Evolutionary conservation across 1,140 invertebrate species (phyloP), one percentile per base, ranked within the genome.

Genomic region (Scylla paramamosain): DNA sequence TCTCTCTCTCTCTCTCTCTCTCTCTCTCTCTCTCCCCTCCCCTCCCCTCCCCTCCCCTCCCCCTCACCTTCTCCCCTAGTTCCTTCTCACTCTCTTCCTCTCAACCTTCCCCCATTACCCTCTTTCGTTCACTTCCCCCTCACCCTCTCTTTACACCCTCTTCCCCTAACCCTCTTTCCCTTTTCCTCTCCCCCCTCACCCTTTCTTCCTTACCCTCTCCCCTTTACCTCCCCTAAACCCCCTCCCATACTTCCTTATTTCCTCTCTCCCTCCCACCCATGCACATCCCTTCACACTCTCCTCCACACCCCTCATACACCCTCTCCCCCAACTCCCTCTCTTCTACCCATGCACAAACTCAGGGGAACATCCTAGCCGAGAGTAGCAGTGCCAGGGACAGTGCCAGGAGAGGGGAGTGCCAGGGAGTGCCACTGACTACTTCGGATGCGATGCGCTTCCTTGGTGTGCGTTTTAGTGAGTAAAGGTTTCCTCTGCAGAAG

Each of bases 391-490:
- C 16, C n/a, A 32, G 86, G 25, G 25, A 88, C 7, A 88, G 86
- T 29, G 86, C 28, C n/a, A 32, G 32, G 86, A 45, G 4, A 10
- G 31, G 25, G 28, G 25, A 88, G 86, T n/a, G 52, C 52, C 7
- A 12, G 45, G 45, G 86, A 3, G 25, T 12, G 31, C 29, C 7
- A 12, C 0, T 2, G n/a, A 88, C 45, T 88, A n/a, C 86, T 39
- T 28, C 16, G 10, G 6, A 45, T 88, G 67, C 67, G 20, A 7
- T 7, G 67, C 6, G 67, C 8, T 77, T 12, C 4, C 67, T 7
- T 25, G 67, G 67, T n/a, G 25, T 77, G 67, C 67, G 67, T 77
- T 77, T 77, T 77, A 77, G 67, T 77, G 67, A 77, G 67, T n/a
- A 77, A 77, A 77, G 67, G 67, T 77, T 77, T 77, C 67, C 67